phyloP scores from a whole-genome alignment of 1,140 invertebrate genomes.

The Hyposmocoma kahamanoa region DNA sequence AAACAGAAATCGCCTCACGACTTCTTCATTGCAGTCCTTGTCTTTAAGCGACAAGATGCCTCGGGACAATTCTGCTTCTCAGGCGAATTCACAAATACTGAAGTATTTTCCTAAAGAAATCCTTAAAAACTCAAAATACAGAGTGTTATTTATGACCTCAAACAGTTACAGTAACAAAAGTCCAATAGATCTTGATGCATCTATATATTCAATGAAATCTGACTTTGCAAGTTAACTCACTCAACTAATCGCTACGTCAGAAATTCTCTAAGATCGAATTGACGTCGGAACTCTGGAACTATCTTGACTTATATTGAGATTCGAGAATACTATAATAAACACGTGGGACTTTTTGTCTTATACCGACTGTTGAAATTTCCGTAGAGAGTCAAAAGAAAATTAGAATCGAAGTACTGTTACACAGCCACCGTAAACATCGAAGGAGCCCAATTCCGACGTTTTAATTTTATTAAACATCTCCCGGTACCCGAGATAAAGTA shows the following conservation, averaged over 20 bases:
- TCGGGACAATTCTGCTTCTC: conserved; percentile 19
- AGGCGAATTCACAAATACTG: conserved; percentile 14
- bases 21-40: conserved; percentile 18
- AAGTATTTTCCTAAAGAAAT: too few relatives aligned
- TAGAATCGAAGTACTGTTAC: conserved; percentile 59
- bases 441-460: conserved; percentile 53
- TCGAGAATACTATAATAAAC: conserved; percentile 13
- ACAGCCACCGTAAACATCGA: conserved; percentile 54
- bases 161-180: not conserved
- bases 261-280: conserved; percentile 20
- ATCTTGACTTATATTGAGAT: conserved; percentile 19
- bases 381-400: conserved; percentile 39
- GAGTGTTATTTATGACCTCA: not conserved
- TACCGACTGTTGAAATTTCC: conserved; percentile 26
- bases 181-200: conserved; percentile 7
- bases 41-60: conserved; percentile 19
- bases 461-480: conserved; percentile 72
- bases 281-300: conserved; percentile 17
- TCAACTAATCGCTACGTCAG: conserved; percentile 28
- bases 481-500: conserved; percentile 63
- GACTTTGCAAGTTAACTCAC: conserved; percentile 25
- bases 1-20: conserved; percentile 21
- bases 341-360: conserved; percentile 8
- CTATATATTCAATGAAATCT: conserved; percentile 14
- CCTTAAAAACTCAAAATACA: too few relatives aligned